Base-by-base conservation (phyloP, 2,797 vertebrate genomes). In the Astyanax mexicanus region DNA sequence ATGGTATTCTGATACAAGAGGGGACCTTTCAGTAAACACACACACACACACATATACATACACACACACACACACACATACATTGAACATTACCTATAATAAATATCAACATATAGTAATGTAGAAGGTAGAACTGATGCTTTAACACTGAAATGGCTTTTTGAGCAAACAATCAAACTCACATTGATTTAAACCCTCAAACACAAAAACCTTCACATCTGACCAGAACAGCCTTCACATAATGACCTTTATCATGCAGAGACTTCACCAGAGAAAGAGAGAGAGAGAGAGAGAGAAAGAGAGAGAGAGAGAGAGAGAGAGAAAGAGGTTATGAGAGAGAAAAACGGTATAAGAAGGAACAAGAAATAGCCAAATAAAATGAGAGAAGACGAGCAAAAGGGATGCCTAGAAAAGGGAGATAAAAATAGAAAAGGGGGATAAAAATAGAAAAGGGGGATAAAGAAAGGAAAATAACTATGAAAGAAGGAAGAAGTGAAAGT, bases 211-310 rank as follows among this genome's bases (percentile, higher is more conserved):
- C 5, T 32, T 32, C 5, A 38, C 6, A 40, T 11, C 54, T 54
- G 32, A 72, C 55, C 29, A 58, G 25, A 76, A 70, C 61, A 32
- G 58, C 72, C 65, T 61, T 70, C 51, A 72, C 71, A 19, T 73
- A 80, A 78, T 84, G 81, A 84, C 86, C 88, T 88, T 84, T 87
- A 69, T 23, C 73, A 77, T 52, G 61, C 78, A 77, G 80, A 45
- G 83, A 61, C 60, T 65, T 45, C 69, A 69, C 44, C 67, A 74
- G 74, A 15, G 1, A 42, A 9, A 12, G 42, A 65, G 69, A 60
- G 44, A 44, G 21, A 67, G 52, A 35, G 35, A 10, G 21, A 40
- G 60, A 65, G 27, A 42, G 10, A n/a, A 21, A 42, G 4, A n/a
- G 6, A 40, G 44, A 62, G 6, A 65, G 12, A 44, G 27, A 42